These are phyloP conservation scores for Carettochelys insculpta DNA, from an alignment of 2,113 vertebrate genomes.

Conservation along the genomic window DNA sequence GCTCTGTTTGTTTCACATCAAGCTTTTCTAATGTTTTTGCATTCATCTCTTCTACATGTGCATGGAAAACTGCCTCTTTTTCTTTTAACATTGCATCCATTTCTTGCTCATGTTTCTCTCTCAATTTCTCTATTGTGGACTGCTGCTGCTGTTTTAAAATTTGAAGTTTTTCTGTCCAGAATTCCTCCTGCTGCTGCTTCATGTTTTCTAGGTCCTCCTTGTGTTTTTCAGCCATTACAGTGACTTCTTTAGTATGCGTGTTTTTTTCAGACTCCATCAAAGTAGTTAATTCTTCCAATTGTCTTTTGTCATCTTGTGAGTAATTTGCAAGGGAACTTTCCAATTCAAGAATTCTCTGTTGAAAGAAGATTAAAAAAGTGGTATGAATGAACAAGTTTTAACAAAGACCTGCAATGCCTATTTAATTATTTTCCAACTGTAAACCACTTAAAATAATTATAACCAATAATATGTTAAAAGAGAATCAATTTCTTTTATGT, in stretches of 20 bases:
- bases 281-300: slow-evolving; percentile 74
- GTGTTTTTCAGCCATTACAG: slow-evolving; percentile 80
- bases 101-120: slow-evolving; percentile 79
- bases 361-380: slow-evolving; percentile 43
- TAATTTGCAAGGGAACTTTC: slow-evolving; percentile 85
- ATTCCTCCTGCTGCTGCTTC: slow-evolving; percentile 71
- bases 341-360: slow-evolving; percentile 92
- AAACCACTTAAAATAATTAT: background rate
- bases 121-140: slow-evolving; percentile 78
- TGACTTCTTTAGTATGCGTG: slow-evolving; percentile 82
- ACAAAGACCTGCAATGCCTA: background rate
- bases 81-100: slow-evolving; percentile 82
- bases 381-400: background rate
- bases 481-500: background rate
- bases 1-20: slow-evolving; percentile 88
- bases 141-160: slow-evolving; percentile 76
- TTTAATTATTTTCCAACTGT: background rate
- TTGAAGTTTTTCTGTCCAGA: slow-evolving; percentile 76
- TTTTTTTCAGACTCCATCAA: slow-evolving; percentile 82
- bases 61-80: slow-evolving; percentile 85
- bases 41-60: slow-evolving; percentile 92
- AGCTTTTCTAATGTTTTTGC: slow-evolving; percentile 90
- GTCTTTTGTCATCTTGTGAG: slow-evolving; percentile 75
- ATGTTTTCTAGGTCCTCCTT: slow-evolving; percentile 81
- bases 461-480: background rate